A percentile compares a stretch with the other conserved stretches of the same genome.
phyloP scores from a whole-genome alignment of 2,797 vertebrate species.

The Morelia viridis region DNA sequence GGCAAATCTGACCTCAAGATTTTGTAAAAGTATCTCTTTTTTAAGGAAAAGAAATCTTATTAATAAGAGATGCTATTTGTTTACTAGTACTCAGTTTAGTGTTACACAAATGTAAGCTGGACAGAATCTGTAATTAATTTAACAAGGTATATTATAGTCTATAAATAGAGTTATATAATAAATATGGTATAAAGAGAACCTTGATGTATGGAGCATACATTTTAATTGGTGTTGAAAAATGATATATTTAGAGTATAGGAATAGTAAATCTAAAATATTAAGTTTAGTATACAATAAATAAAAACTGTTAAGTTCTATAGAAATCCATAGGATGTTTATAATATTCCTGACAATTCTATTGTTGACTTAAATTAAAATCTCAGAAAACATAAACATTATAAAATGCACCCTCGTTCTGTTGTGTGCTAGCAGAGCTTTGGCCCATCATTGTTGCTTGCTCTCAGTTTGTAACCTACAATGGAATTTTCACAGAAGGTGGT shows the following conservation, averaged over 20 bases:
- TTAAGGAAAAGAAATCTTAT: not conserved
- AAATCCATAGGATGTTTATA: not conserved
- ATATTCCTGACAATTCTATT: not conserved
- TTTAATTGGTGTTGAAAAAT: not conserved
- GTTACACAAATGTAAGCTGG: not conserved
- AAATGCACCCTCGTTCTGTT: not conserved
- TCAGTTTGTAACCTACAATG: not conserved
- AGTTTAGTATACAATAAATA: not conserved
- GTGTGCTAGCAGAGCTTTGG: not conserved
- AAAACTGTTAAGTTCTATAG: not conserved
- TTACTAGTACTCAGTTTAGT: not conserved
- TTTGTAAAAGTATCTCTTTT: not conserved
- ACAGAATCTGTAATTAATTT: not conserved
- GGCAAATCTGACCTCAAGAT: not conserved
- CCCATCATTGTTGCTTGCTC: too few relatives aligned
- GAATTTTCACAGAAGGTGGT: not conserved
- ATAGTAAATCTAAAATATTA: not conserved
- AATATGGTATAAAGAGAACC: not conserved
- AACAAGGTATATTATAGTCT: not conserved
- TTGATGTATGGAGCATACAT: not conserved
- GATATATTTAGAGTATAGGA: not conserved
- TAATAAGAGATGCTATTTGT: not conserved
- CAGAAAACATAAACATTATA: not conserved
- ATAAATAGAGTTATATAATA: not conserved
- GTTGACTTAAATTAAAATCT: too few relatives aligned